Evolutionary conservation across 2,113 vertebrate species (phyloP).

Genomic region (Oophaga pumilio): DNA sequence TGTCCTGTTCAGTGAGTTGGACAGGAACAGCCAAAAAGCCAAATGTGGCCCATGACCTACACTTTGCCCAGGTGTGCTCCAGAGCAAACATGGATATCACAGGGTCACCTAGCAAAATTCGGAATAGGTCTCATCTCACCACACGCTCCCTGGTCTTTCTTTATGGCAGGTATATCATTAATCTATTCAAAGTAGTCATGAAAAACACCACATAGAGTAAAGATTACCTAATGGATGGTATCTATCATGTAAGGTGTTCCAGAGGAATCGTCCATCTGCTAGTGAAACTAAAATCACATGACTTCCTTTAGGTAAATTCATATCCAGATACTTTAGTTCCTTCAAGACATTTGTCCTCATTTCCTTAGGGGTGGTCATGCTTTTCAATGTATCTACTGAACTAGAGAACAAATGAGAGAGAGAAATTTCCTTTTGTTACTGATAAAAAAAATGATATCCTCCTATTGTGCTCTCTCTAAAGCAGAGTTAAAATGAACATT

Average conservation of each 20-base stretch:
- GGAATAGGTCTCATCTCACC: neutral
- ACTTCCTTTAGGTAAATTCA: slow-evolving; percentile 70
- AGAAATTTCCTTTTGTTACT: neutral
- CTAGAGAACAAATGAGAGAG: slow-evolving; percentile 59
- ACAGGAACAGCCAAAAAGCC: no score
- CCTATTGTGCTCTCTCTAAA: no score
- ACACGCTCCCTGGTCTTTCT: neutral
- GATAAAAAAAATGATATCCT: neutral
- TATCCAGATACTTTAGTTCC: slow-evolving; percentile 66
- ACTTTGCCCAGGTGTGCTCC: no score
- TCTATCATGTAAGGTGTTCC: slow-evolving; percentile 73
- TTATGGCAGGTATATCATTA: neutral
- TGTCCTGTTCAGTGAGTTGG: no score
- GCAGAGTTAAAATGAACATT: no score
- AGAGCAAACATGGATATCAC: no score
- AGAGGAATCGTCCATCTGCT: slow-evolving; percentile 74
- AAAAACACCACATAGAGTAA: neutral
- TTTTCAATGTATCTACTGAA: slow-evolving; percentile 62
- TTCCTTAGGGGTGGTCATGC: slow-evolving; percentile 73
- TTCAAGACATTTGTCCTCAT: slow-evolving; percentile 66
- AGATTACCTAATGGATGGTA: slow-evolving; percentile 75
- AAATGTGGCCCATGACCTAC: no score
- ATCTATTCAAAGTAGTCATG: neutral
- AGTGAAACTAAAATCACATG: slow-evolving; percentile 73
- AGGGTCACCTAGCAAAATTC: neutral